Base-by-base conservation (phyloP, 2,888 invertebrate species). In the Eristalis tenax region DNA sequence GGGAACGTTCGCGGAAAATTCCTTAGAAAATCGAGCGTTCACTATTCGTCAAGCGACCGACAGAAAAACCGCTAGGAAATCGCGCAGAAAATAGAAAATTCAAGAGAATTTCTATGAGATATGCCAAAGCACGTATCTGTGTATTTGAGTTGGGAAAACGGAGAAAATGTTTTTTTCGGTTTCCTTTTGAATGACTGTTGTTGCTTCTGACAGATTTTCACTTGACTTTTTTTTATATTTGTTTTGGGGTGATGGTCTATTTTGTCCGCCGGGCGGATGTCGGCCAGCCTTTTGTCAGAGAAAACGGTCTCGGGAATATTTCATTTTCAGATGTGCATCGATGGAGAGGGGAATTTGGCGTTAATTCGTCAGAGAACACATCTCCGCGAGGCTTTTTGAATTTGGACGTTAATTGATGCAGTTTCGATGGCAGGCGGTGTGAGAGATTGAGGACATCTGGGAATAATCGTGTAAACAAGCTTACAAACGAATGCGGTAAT, bases 21-120 rank as follows among this genome's bases (percentile, higher is more conserved):
- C 82, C 74, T 82, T 74, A 74, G 82, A 86, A 86, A 86, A 82
- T 78, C 82, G 82, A 82, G 38, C 86, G 78, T 82, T 86, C 81
- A 85, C 75, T 63, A 76, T 84, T 79, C 80, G 76, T 77, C 85
- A 85, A 81, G 69, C 40, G 28, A 68, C 63, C 65, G 65, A 66
- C 64, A 81, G 32, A 63, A 28, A 57, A 40, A 61, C 40, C 22
- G 11, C 13, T 38, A 38, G 35, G 69, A 77, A 74, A 59, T 50
- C 23, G 56, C 61, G 71, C 68, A 73, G 81, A 76, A 81, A 81
- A 85, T 81, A 85, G 71, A 73, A 81, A 85, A 70, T 70, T 79
- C 70, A 32, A 83, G 57, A 40, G 56, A 77, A 77, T 50, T 69
- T 69, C 69, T 68, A 73, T 26, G 26, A 75, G 64, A 57, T 68